Evolutionary conservation across 2,113 vertebrate genomes (phyloP), one percentile per base, ranked within the genome.

Genomic region (Pterocles burchelli): DNA sequence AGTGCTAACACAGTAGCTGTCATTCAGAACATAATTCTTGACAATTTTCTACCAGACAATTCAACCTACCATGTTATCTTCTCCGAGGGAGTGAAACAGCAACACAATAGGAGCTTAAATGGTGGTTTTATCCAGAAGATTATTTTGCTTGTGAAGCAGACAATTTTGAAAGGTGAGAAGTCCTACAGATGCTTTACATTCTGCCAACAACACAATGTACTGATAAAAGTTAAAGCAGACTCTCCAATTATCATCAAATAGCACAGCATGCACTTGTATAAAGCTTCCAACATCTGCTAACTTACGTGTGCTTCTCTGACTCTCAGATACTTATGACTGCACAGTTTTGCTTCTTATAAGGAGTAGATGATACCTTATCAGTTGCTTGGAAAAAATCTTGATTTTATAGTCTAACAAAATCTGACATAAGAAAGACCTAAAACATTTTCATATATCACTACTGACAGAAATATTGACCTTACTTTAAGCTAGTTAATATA

Each of bases 1-100:
- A 93, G 62, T 38, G 38, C 92, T 89, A 96, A 82, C 68, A 93
- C 34, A 59, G 88, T 61, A 96, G 85, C 89, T 97, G 96, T 97
- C 95, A 94, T 84, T 93, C 86, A 97, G 88, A 95, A 97, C 88
- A 95, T 91, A 97, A 97, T 97, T 94, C 77, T 43, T 92, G 82
- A 85, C 86, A 94, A 88, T 97, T 97, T 92, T 82, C 93, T 96
- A 94, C 79, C 58, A 94, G 95, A 93, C 93, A 96, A 97, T 84
- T 92, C 95, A 85, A 74, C 88, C 85, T 88, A 91, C 88, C 43
- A 45, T 90, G 95, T 91, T 96, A 97, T 97, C 96, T 97, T 97
- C 97, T 97, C 95, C 68, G 59, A 82, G 57, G 90, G 95, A 96
- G 91, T 71, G 85, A 97, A 97, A 97, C 49, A 72, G 63, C 72